Conservation (phyloP, 2,113 vertebrate genomes). For the Myiozetetes cayanensis region DNA sequence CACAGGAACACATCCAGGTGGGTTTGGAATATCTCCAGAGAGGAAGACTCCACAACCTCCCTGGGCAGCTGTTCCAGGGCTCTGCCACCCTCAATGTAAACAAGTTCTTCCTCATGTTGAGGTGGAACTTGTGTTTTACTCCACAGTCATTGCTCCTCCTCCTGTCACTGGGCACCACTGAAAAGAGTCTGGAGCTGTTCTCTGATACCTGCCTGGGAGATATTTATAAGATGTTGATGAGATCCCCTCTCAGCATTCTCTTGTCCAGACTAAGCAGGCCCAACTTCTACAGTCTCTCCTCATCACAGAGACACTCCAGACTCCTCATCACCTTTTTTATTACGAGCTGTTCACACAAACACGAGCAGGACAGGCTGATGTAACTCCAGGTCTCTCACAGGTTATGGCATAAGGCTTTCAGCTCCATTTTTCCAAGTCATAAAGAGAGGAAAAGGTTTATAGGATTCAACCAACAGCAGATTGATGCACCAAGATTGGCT, state of each 20-base stretch:
- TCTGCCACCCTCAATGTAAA: neutral
- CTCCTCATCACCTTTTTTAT: neutral
- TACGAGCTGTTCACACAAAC: neutral
- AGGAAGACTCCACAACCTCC: fast-evolving
- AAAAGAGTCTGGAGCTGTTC: no score
- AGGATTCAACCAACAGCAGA: neutral
- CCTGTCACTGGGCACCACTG: neutral
- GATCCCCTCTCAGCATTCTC: neutral
- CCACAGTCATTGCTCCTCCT: neutral
- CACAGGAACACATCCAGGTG: neutral
- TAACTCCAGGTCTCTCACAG: neutral
- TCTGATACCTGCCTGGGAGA: neutral
- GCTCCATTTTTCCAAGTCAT: neutral
- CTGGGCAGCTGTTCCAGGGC: neutral
- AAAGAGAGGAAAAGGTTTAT: neutral
- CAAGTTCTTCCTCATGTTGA: neutral
- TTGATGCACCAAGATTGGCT: fast-evolving
- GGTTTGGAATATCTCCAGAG: neutral
- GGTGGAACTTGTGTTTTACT: neutral
- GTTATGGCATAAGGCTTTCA: neutral
- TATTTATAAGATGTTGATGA: neutral
- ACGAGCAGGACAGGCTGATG: fast-evolving
- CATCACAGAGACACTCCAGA: neutral
- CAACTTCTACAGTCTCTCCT: neutral
- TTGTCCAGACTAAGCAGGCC: neutral